A percentile compares a stretch with the other conserved stretches of the same genome.
Evolutionary conservation across 1,140 invertebrate genomes (phyloP).

Genomic region (Gonioctena quinquepunctata): DNA sequence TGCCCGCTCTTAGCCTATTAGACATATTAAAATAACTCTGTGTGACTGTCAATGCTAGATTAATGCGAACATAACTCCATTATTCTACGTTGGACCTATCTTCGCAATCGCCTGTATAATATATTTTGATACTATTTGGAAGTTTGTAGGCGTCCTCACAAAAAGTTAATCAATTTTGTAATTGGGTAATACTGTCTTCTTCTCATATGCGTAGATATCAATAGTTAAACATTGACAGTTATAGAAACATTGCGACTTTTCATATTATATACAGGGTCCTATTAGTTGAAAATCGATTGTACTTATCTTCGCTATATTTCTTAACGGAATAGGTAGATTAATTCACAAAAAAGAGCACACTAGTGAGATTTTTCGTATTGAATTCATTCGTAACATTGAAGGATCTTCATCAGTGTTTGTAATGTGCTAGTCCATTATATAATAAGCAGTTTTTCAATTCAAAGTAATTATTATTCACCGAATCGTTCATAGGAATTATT

Average conservation of each 20-base stretch:
- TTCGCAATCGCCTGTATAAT: too few relatives aligned
- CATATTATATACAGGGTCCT: neutral
- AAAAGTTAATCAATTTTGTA: too few relatives aligned
- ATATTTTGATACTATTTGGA: too few relatives aligned
- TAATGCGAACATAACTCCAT: too few relatives aligned
- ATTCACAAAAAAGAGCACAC: neutral
- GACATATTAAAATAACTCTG: too few relatives aligned
- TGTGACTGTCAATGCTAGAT: too few relatives aligned
- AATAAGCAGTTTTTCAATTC: constrained; percentile 27
- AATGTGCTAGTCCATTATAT: constrained; percentile 31
- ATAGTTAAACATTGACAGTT: too few relatives aligned
- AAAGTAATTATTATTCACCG: constrained; percentile 18
- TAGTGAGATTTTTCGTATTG: neutral
- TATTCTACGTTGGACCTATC: too few relatives aligned
- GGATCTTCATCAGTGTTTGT: constrained; percentile 32
- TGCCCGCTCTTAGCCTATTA: too few relatives aligned
- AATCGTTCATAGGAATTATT: neutral
- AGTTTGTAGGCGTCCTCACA: too few relatives aligned
- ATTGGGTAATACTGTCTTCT: too few relatives aligned
- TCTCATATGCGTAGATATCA: neutral
- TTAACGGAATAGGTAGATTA: neutral
- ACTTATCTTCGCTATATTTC: neutral
- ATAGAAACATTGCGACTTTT: too few relatives aligned
- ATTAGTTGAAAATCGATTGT: neutral
- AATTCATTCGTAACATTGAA: neutral